Base-by-base conservation (phyloP, 64 coral and sea anemone species). In the Porites lutea region DNA sequence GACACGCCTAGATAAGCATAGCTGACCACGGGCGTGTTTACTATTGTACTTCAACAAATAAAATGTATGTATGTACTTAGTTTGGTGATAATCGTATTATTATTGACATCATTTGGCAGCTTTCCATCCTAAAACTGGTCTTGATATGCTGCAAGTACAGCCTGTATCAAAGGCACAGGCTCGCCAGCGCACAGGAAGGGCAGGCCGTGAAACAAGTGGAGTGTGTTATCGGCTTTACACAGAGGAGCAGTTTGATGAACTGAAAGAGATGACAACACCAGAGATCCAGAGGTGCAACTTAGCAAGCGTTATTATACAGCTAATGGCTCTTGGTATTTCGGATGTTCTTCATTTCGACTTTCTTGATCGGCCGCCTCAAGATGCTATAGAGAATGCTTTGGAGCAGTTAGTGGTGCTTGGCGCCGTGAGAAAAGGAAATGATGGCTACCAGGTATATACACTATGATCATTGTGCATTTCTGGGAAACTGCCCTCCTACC, bases 161-260 rank as follows among this genome's bases (percentile, higher is more conserved):
- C 97, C 97, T 52, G 91, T 99, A 2, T 96, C 97, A 10, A 99
- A 96, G 71, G 94, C 97, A 16, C 97, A 99, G 27, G 97, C 97
- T 16, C 52, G 97, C 11, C 97, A 99, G 49, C 74, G 97, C 23
- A 79, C 80, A 44, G 97, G 97, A 51, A 77, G 97, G 13, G 97
- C 97, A 61, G 97, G 97, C 2, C 91, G 97, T 47, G 94, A 99
- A 75, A 93, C 87, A 12, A 88, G 91, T 86, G 97, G 97, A 69
- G 27, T 88, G 6, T 99, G 97, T 72, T 99, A 99, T 57, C 82
- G 97, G 6, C 79, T 99, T 23, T 99, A 94, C 89, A 99, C 94
- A 37, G 97, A 99, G 72, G 97, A 96, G 43, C 97, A 99, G 21
- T 99, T 99, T 91, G 91, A 99, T 10, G 74, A 88, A 19, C 63